A percentile compares a stretch with the other conserved stretches of the same genome.
Evolutionary conservation across 2,888 invertebrate species (phyloP).

Genomic region (Cryptops parisi): DNA sequence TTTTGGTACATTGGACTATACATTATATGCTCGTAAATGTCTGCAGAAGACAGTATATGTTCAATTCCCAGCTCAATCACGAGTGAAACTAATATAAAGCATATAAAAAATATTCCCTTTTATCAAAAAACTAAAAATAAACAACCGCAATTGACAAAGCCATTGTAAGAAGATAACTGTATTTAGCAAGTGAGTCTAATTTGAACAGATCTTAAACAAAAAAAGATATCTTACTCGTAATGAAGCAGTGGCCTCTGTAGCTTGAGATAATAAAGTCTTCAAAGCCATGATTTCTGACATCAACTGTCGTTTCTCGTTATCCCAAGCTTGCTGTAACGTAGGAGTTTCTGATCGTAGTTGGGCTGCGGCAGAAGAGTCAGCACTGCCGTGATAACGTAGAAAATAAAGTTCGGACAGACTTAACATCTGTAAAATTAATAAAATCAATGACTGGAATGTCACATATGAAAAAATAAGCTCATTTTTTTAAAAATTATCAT

Average conservation of each 20-base stretch:
- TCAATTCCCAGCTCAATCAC: too few relatives aligned
- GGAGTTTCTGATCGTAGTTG: not conserved
- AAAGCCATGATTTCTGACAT: conserved; percentile 27
- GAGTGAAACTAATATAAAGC: too few relatives aligned
- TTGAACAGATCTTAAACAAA: too few relatives aligned
- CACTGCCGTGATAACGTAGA: conserved; percentile 25
- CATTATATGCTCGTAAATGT: too few relatives aligned
- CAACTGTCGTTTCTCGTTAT: conserved; percentile 27
- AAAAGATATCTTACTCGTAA: conserved; percentile 16
- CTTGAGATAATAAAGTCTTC: conserved; percentile 28
- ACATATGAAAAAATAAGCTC: not conserved
- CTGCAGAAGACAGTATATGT: too few relatives aligned
- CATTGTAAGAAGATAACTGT: too few relatives aligned
- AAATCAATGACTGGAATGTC: not conserved
- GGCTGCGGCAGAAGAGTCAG: not conserved
- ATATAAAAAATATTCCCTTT: too few relatives aligned
- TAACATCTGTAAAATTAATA: conserved; percentile 21
- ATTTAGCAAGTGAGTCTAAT: too few relatives aligned
- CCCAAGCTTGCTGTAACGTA: conserved; percentile 23
- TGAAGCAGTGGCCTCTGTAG: conserved; percentile 20
- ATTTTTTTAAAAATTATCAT: not conserved
- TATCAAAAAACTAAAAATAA: too few relatives aligned
- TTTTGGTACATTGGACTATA: too few relatives aligned
- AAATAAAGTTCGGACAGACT: conserved; percentile 29
- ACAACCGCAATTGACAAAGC: too few relatives aligned